Conservation (phyloP, 2,113 vertebrate genomes). For the Pedionomus torquatus region DNA sequence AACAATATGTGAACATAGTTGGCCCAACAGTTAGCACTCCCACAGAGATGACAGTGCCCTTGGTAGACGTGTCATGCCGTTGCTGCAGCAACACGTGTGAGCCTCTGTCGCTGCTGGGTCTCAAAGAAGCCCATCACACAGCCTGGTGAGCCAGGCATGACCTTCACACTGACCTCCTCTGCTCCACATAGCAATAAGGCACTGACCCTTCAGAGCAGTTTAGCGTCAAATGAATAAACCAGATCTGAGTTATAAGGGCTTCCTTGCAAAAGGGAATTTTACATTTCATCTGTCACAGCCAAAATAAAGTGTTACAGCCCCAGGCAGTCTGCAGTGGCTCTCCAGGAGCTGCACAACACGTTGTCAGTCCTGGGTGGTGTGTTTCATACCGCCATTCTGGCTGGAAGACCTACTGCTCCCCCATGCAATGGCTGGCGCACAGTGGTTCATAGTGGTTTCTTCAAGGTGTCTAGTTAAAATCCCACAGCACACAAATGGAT, state of each 20-base stretch:
- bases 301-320: not conserved
- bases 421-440: not conserved
- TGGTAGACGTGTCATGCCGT: not conserved
- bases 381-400: not conserved
- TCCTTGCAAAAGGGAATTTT: not conserved
- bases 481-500: not conserved
- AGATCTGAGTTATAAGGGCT: not conserved
- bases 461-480: not conserved
- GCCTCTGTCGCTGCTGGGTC: not conserved
- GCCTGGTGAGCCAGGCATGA: not conserved
- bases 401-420: not conserved
- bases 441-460: not conserved
- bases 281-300: not conserved
- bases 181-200: not conserved
- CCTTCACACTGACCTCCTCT: slow-evolving; percentile 7
- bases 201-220: not conserved
- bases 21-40: not conserved
- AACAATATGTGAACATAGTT: not conserved
- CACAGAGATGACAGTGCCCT: not conserved
- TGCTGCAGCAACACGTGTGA: not conserved
- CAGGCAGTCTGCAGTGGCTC: not conserved
- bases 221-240: not conserved
- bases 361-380: not conserved
- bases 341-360: not conserved
- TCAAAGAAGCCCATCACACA: not conserved